These are phyloP conservation scores for Mystacides longicornis DNA, from an alignment of 2,888 invertebrate genomes.

Conservation along the genomic window DNA sequence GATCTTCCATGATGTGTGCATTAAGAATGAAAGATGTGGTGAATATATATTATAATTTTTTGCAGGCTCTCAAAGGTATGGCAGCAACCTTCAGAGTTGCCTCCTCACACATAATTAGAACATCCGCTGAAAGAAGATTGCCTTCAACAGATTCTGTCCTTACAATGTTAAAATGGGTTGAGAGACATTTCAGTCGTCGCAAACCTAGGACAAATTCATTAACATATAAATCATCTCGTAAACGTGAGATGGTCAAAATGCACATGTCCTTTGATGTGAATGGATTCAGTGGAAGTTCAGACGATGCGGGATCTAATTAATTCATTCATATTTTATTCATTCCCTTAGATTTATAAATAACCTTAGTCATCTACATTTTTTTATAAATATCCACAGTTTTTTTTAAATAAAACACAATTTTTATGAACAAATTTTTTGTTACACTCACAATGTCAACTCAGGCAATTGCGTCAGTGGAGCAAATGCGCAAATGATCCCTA, in stretches of 20 bases:
- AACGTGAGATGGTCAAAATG: constrained; percentile 66
- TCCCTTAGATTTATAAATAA: neutral
- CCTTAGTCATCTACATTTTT: neutral
- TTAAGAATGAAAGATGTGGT: neutral
- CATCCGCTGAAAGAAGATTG: constrained; percentile 78
- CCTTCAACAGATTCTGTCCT: constrained; percentile 85
- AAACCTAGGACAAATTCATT: constrained; percentile 67
- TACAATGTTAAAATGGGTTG: constrained; percentile 86
- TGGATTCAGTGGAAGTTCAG: constrained; percentile 21
- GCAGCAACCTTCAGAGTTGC: constrained; percentile 87
- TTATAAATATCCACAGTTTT: constrained; percentile 9
- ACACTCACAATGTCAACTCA: neutral
- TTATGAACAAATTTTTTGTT: neutral
- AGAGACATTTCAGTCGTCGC: constrained; percentile 71
- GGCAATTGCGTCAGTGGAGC: too few relatives aligned
- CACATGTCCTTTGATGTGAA: constrained; percentile 63
- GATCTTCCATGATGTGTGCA: neutral
- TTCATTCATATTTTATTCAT: neutral
- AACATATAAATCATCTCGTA: constrained; percentile 53
- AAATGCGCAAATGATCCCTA: too few relatives aligned
- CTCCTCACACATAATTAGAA: constrained; percentile 75
- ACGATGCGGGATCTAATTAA: constrained; percentile 13
- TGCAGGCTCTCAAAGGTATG: constrained; percentile 84
- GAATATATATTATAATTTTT: neutral
- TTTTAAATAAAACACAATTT: neutral